Evolutionary conservation across 1,140 invertebrate species (phyloP).

Genomic region (Drosophila ercepeae): DNA sequence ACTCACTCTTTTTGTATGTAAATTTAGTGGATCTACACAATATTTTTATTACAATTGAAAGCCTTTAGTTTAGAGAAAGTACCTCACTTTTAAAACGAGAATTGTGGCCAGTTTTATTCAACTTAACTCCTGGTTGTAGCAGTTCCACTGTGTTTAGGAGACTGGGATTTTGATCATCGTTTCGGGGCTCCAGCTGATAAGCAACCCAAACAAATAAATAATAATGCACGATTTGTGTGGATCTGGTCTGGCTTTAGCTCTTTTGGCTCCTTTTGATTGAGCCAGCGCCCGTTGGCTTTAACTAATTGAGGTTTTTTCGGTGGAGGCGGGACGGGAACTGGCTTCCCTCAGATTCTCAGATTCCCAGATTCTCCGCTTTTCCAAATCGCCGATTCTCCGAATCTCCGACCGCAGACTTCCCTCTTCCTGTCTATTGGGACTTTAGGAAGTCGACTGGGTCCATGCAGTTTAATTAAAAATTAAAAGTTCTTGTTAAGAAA

Average conservation of each 20-base stretch:
- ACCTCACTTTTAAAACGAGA: too few relatives aligned
- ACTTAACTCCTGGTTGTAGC: background rate
- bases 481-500: slow-evolving; percentile 75
- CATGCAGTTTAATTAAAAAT: slow-evolving; percentile 78
- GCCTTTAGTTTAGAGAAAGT: too few relatives aligned
- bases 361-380: background rate
- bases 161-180: slow-evolving; percentile 52
- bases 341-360: background rate
- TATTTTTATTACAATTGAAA: background rate
- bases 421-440: slow-evolving; percentile 11
- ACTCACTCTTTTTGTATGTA: background rate
- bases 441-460: slow-evolving; percentile 16
- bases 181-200: slow-evolving; percentile 61
- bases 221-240: slow-evolving; percentile 77
- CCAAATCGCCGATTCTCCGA: background rate
- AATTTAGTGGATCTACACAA: background rate
- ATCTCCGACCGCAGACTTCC: slow-evolving; percentile 40
- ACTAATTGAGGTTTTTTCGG: slow-evolving; percentile 77
- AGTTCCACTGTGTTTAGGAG: slow-evolving; percentile 5
- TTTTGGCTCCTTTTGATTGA: slow-evolving; percentile 67
- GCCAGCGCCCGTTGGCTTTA: slow-evolving; percentile 59
- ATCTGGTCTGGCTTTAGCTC: slow-evolving; percentile 17
- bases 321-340: slow-evolving; percentile 45
- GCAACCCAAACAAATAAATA: slow-evolving; percentile 79
- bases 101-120: too few relatives aligned